These are phyloP conservation scores for Petrolisthes cinctipes DNA, from an alignment of 2,888 invertebrate genomes.

Conservation along the genomic window DNA sequence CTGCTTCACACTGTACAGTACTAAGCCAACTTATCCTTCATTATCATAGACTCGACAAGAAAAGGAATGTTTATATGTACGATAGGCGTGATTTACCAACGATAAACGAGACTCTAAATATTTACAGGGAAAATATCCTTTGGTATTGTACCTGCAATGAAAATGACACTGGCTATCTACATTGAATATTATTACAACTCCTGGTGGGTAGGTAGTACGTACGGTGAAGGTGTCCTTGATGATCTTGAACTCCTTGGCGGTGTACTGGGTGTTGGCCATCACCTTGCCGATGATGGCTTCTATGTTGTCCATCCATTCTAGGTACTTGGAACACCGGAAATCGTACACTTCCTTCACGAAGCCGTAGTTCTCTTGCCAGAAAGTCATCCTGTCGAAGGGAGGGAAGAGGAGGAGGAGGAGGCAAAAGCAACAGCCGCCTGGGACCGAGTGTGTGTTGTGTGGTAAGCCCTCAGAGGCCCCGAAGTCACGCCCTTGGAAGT, in stretches of 20 bases:
- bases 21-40: no score
- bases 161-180: no score
- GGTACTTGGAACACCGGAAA: conserved; percentile 63
- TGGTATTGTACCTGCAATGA: no score
- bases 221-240: conserved; percentile 66
- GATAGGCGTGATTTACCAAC: not conserved
- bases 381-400: conserved; percentile 61
- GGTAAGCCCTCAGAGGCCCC: not conserved
- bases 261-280: conserved; percentile 66
- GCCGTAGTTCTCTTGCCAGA: conserved; percentile 66
- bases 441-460: not conserved
- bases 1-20: no score
- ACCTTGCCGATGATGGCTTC: conserved; percentile 66
- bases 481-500: conserved; percentile 15
- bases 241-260: conserved; percentile 66
- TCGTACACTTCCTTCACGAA: conserved; percentile 66
- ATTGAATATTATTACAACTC: no score
- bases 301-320: conserved; percentile 66
- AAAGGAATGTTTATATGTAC: not conserved
- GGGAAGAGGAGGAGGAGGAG: conserved; percentile 26
- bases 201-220: conserved; percentile 37
- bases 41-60: no score
- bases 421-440: conserved; percentile 29
- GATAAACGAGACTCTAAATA: no score
- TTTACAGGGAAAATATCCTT: no score